Percentiles rank a stretch among this genome's conserved stretches.
Evolutionary conservation across 2,888 invertebrate species (phyloP).

Genomic region (Pyrochroa serraticornis): DNA sequence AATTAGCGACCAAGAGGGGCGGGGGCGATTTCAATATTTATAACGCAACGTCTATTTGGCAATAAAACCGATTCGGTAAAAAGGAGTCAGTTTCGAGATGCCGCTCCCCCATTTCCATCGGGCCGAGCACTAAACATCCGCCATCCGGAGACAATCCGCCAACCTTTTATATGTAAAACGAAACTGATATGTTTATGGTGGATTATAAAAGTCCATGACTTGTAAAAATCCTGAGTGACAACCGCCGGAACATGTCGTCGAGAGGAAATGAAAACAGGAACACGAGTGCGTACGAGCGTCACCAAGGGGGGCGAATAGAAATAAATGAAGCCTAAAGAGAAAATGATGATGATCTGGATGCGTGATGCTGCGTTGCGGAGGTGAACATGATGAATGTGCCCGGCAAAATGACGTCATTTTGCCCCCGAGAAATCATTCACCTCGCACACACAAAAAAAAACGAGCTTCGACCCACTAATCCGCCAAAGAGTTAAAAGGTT

Average conservation of each 20-base stretch:
- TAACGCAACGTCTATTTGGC: slow-evolving; percentile 10
- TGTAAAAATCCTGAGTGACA: slow-evolving; percentile 60
- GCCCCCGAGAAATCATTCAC: slow-evolving; percentile 22
- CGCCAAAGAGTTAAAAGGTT: no score
- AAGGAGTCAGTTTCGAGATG: slow-evolving; percentile 12
- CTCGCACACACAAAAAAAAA: slow-evolving; percentile 13
- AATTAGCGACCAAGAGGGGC: slow-evolving; percentile 15
- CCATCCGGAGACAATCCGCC: slow-evolving; percentile 52
- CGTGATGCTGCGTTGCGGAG: slow-evolving; percentile 39
- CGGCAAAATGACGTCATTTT: slow-evolving; percentile 35
- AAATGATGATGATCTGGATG: slow-evolving; percentile 57
- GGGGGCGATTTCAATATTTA: slow-evolving; percentile 8
- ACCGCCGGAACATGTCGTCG: slow-evolving; percentile 55
- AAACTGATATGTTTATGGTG: slow-evolving; percentile 57
- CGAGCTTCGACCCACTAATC: not conserved
- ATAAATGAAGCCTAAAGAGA: slow-evolving; percentile 59
- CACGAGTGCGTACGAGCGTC: slow-evolving; percentile 48
- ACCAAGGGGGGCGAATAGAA: slow-evolving; percentile 46
- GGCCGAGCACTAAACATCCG: slow-evolving; percentile 44
- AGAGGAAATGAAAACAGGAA: slow-evolving; percentile 59
- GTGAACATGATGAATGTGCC: slow-evolving; percentile 50
- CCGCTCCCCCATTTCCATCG: slow-evolving; percentile 1
- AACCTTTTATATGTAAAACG: slow-evolving; percentile 58
- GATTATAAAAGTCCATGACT: slow-evolving; percentile 60
- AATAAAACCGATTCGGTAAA: slow-evolving; percentile 19